Percentiles rank a stretch among this genome's conserved stretches.
phyloP scores from a whole-genome alignment of 2,113 vertebrate genomes.

The Notiomystis cincta region DNA sequence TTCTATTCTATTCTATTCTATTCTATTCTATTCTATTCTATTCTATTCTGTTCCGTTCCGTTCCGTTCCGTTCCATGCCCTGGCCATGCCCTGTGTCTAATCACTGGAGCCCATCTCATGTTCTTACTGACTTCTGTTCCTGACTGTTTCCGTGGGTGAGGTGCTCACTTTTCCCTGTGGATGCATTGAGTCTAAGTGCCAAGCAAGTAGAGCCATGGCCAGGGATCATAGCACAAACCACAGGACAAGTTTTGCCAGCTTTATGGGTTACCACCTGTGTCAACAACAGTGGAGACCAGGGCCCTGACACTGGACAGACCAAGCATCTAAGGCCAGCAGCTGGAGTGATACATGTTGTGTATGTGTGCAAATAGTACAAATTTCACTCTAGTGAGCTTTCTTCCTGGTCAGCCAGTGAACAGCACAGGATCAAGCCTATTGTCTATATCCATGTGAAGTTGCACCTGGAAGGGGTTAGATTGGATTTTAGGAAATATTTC shows the following conservation, averaged over 20 bases:
- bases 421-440: background rate
- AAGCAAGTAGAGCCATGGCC: background rate
- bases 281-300: background rate
- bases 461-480: rapidly evolving
- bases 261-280: background rate
- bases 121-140: background rate
- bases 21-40: background rate
- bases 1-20: background rate
- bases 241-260: background rate
- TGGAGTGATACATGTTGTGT: background rate
- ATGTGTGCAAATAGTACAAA: background rate
- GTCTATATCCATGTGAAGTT: background rate
- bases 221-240: background rate
- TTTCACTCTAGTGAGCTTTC: background rate
- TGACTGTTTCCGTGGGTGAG: background rate
- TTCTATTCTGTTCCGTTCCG: background rate
- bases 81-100: background rate
- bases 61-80: background rate
- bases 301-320: background rate
- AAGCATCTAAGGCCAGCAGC: background rate
- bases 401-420: background rate
- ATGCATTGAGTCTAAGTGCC: background rate
- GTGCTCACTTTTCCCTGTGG: background rate
- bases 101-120: background rate
- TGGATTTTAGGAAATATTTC: background rate